Evolutionary conservation across 2,888 invertebrate species (phyloP), one percentile per base, ranked within the genome.

Genomic region (Eupithecia tripunctaria): DNA sequence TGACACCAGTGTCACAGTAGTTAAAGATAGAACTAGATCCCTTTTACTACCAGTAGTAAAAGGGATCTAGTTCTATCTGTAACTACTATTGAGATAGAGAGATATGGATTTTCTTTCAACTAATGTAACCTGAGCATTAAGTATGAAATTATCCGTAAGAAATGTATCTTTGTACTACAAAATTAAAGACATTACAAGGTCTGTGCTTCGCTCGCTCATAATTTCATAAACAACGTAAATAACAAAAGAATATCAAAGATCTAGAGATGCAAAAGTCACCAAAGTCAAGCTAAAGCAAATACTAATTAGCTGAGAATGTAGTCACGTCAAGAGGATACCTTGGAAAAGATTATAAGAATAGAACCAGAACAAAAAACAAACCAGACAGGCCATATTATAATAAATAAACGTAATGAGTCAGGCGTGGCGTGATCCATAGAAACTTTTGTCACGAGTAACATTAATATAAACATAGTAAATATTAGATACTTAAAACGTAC

Each of bases 401-500:
- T 32, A 63, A 32, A 63, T n/a, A 63, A 63, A 63, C 62, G n/a
- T 21, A 70, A 81, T 90, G 89, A 91, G 87, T 92, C 91, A 91
- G 85, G 79, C 86, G 85, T 88, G 84, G 85, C 86, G 82, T 87
- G 89, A 88, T 89, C 84, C 84, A 84, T 85, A 82, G 87, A 89
- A 89, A 87, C 82, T 84, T 86, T 89, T 87, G 89, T 88, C 88
- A 91, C 88, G 86, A 89, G 86, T 88, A 86, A 86, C 83, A 83
- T 85, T 84, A 79, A 79, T 79, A 43, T 36, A 73, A 68, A 65
- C 67, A 65, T 73, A 67, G 36, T n/a, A n/a, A n/a, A n/a, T 62
- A 18, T 51, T 70, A 71, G 56, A 56, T 68, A 71, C 56, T 41
- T 60, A 60, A 29, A 18, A 60, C 15, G n/a, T 59, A 60, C 15